Evolutionary conservation across 2,113 vertebrate species (phyloP).

Genomic region (Strigops habroptila): DNA sequence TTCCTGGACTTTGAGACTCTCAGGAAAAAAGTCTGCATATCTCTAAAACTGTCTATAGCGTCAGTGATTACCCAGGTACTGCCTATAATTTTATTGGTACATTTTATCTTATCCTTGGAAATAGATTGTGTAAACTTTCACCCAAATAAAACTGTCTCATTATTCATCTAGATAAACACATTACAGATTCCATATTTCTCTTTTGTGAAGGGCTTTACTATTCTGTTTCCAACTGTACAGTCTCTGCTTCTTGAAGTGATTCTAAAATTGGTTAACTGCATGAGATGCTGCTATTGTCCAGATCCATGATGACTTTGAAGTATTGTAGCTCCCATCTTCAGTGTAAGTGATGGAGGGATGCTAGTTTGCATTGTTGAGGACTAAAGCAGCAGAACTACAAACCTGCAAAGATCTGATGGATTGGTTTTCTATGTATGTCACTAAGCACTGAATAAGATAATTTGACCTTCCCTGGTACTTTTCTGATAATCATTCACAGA

Average conservation of each 20-base stretch:
- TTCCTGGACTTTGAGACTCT: neutral
- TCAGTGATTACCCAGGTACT: neutral
- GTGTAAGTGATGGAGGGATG: neutral
- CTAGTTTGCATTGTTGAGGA: neutral
- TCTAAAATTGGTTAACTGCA: neutral
- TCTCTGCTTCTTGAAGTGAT: neutral
- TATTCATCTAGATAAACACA: neutral
- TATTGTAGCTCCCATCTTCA: neutral
- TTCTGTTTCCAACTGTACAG: neutral
- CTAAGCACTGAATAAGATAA: neutral
- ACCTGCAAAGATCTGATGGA: neutral
- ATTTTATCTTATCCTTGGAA: neutral
- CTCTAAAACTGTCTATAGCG: neutral
- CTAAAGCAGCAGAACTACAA: neutral
- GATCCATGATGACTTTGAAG: neutral
- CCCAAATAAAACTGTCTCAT: neutral
- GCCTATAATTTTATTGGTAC: neutral
- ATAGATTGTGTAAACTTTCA: neutral
- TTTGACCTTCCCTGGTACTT: conserved; percentile 3
- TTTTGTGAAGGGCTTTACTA: neutral
- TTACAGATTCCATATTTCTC: neutral
- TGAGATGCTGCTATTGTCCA: neutral
- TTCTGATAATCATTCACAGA: neutral
- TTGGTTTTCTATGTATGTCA: neutral
- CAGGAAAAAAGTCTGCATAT: neutral